Base-by-base conservation (phyloP, 2,888 invertebrate species). In the Ceramica pisi region DNA sequence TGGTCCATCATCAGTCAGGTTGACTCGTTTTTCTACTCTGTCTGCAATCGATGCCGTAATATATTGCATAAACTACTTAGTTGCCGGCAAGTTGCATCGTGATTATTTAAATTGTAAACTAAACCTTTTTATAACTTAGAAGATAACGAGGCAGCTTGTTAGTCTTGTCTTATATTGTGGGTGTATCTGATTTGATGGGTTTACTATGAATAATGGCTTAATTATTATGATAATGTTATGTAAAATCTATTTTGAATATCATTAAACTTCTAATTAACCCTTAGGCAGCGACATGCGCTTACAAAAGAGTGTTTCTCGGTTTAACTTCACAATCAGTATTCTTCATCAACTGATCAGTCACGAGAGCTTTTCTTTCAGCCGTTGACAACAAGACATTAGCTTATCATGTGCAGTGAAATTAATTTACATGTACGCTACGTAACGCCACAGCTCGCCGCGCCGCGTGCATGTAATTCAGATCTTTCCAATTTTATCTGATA, bases 401-500 rank as follows among this genome's bases (percentile, higher is more conserved):
- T 70, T 41, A 44, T 46, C 46, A 46, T 55, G n/a, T n/a, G 31
- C 38, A 67, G 10, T 65, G 23, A 55, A 68, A 57, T 59, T 56
- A 26, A 78, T 81, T 65, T 67, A 57, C 41, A 81, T 67, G 19
- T 59, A 46, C 65, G 64, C 65, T 62, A 78, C 57, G 59, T 72
- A 78, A 78, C 62, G 59, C 50, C 65, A 80, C 78, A 73, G 46
- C 48, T 66, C 57, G 62, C 14, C 23, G 67, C 55, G 35, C 59
- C 63, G 72, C 67, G 61, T 78, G 81, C 78, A 55, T 59, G 50
- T 73, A 73, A 81, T 80, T 81, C 61, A 62, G 61, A 62, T 71
- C 67, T 80, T 77, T 80, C 74, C 61, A 71, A 80, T 67, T 78
- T 83, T 67, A 82, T 83, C 82, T 78, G 71, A 75, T 81, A 51